Base-by-base conservation (phyloP, 2,888 invertebrate species). In the Ormyrus labotus region DNA sequence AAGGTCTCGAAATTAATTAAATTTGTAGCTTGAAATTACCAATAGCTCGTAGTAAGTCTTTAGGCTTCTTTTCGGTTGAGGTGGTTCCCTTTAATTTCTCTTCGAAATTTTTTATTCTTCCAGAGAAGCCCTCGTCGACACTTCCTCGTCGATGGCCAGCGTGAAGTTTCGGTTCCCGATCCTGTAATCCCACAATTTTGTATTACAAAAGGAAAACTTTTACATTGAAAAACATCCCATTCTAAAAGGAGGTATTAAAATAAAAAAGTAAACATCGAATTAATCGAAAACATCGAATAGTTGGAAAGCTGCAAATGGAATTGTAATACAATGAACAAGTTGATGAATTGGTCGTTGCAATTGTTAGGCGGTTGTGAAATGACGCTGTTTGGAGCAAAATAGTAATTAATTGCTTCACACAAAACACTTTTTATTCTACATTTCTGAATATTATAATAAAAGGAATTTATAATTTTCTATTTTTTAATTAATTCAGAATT, bases 11-110 rank as follows among this genome's bases (percentile, higher is more conserved):
- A 34, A 34, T 34, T 34, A 34, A 61, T 58, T 60, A 55, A 7
- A 69, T 11, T 34, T 2, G 34, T 34, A 4, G 3, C 34, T 34
- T 2, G 34, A 34, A 34, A 85, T 85, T 85, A 91, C 92, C 97
- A 81, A 97, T 96, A 64, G 97, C 96, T 82, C 97, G 93, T 91
- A 96, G 92, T 82, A 97, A 92, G 91, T 97, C 97, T 90, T 95
- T 96, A 1, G 96, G 97, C 89, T 97, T 97, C 85, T 95, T 95
- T 45, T 95, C 94, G 0, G 92, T 91, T 1, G 93, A 91, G 69
- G 91, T 91, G 8, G 91, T 91, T 78, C 93, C 93, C 74, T 94
- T 94, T 82, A 96, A 93, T 84, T 96, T 95, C 84, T 96, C 95
- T 85, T 97, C 97, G 82, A 97, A 94, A 78, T 93, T 94, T 89